Evolutionary conservation across 1,140 invertebrate species (phyloP).

Genomic region (Wasmannia auropunctata): DNA sequence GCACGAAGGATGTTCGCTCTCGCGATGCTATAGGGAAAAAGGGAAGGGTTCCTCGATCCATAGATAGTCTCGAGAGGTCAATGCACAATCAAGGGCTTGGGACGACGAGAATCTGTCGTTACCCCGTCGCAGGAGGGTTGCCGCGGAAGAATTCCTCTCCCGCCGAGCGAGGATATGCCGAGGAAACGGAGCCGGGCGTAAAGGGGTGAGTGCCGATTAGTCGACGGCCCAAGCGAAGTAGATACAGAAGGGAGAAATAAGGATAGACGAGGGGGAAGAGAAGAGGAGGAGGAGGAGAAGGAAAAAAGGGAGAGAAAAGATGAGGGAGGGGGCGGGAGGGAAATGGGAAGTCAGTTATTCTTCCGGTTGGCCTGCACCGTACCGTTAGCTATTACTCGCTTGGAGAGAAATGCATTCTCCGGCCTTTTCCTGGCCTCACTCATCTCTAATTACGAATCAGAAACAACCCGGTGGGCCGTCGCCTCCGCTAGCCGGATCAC

Average conservation of each 20-base stretch:
- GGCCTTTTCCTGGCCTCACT: constrained; percentile 73
- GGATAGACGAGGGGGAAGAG: background rate
- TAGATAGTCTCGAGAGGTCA: constrained; percentile 50
- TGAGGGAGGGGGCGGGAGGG: background rate
- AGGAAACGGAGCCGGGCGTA: constrained; percentile 24
- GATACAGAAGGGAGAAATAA: constrained; percentile 14
- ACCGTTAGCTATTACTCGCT: constrained; percentile 75
- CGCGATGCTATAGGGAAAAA: constrained; percentile 23
- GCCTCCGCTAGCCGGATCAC: constrained; percentile 43
- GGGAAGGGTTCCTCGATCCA: background rate
- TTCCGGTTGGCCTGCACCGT: constrained; percentile 72
- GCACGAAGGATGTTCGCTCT: background rate
- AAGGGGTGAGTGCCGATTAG: constrained; percentile 28
- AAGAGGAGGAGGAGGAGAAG: no score
- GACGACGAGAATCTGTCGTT: constrained; percentile 60
- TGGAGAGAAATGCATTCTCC: constrained; percentile 77
- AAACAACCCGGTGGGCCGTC: constrained; percentile 76
- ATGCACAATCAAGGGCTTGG: constrained; percentile 59
- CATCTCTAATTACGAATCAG: constrained; percentile 83
- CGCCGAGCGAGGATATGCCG: background rate
- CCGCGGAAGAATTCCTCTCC: constrained; percentile 42
- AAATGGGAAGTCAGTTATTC: constrained; percentile 72
- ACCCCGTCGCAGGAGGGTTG: constrained; percentile 40
- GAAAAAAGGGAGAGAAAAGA: background rate
- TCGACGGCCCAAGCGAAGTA: constrained; percentile 18